phyloP scores from a whole-genome alignment of 2,113 vertebrate species.

The Callorhinus ursinus region DNA sequence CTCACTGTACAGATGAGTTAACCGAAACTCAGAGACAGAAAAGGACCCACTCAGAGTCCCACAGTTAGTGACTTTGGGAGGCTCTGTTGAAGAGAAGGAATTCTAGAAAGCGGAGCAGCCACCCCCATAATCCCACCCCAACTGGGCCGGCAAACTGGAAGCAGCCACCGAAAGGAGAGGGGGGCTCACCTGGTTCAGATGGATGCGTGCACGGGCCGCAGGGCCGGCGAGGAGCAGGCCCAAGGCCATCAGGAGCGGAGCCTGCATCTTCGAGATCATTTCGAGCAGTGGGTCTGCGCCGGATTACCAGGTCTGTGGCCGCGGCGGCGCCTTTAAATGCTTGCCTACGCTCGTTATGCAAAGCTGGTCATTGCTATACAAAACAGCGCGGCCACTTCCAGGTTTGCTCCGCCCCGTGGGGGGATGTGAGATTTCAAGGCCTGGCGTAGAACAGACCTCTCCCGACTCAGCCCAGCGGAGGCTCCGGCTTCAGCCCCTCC shows the following conservation, averaged over 20 bases:
- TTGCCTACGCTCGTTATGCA: neutral
- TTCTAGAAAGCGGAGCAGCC: neutral
- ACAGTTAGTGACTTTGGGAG: neutral
- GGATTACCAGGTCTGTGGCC: neutral
- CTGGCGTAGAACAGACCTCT: neutral
- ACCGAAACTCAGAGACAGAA: neutral
- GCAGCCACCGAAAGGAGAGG: neutral
- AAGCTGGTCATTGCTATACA: neutral
- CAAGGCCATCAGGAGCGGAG: conserved; percentile 31
- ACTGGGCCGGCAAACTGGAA: neutral
- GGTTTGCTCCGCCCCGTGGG: neutral
- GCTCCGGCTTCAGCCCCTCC: neutral
- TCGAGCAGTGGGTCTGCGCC: fast-evolving
- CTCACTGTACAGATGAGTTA: neutral
- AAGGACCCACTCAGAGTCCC: neutral
- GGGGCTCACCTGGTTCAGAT: conserved; percentile 9
- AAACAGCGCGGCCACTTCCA: neutral
- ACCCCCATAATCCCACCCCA: neutral
- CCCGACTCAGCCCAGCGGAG: neutral
- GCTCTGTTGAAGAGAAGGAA: neutral
- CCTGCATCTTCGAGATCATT: neutral
- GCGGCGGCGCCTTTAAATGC: conserved; percentile 36
- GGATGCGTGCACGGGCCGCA: neutral
- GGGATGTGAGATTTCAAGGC: neutral
- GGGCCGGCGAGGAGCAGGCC: conserved; percentile 42